Evolutionary conservation across 2,888 invertebrate genomes (phyloP), one percentile per base, ranked within the genome.

Genomic region (Cryptosula pallasiana): DNA sequence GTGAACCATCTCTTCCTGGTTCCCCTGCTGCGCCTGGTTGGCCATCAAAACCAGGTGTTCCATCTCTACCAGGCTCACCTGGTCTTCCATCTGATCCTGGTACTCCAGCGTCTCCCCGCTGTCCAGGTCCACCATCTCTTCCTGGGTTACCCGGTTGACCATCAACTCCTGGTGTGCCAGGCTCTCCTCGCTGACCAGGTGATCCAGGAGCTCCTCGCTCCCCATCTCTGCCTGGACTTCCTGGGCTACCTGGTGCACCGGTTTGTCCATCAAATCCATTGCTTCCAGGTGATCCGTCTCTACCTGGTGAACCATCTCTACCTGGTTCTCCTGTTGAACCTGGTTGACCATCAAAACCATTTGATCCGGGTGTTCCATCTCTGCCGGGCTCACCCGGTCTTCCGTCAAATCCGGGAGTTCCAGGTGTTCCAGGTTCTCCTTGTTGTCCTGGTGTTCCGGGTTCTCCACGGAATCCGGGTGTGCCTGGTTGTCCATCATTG

Each of bases 361-460:
- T 1, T 63, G 63, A 34, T 69, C 74, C 74, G n/a, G 32, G 9
- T 35, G 2, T 1, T 16, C 74, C 73, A 35, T 9, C 27, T 32
- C 20, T n/a, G 70, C 74, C 74, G 32, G 35, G 13, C 29, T 63
- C 16, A 63, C 74, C 74, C 23, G 35, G 20, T 55, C 58, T 34
- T 45, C 75, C 74, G 9, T 54, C 23, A 55, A 16, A 29, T 5
- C 73, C 63, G 2, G 27, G 32, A 72, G 69, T 55, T 55, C 71
- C 72, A 27, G 34, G 29, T 54, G 57, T 16, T 23, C 69, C 72
- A 23, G 20, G 32, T 54, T 45, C 1, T 54, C 73, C 45, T 45
- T 20, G 36, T n/a, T 23, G 29, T 25, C 58, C 75, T 54, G 29
- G 54, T 71, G 72, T 23, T 1, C 75, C 75, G 20, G 55, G 27